Base-by-base conservation (phyloP, 2,888 invertebrate species). In the Dynastes tityus region DNA sequence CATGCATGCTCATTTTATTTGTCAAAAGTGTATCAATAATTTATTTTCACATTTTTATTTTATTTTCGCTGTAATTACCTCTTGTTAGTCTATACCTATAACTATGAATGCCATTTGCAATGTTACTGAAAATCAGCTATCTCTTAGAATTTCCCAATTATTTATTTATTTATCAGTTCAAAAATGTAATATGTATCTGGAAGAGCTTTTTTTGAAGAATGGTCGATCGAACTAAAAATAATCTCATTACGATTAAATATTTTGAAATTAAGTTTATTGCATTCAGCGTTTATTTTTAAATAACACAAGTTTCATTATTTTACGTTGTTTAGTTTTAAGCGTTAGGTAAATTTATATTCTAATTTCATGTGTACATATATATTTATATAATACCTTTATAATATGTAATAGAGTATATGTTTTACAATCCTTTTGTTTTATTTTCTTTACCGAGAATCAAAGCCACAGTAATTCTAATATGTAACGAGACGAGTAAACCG, bases 11-110 rank as follows among this genome's bases (percentile, higher is more conserved):
- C 63, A 77, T 71, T 11, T 27, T 76, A 37, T 51, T 45, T 53
- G 49, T 67, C 16, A 65, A 67, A 61, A 75, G 67, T 75, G 61
- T 75, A 70, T 37, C 61, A 27, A 76, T 78, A 75, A 78, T 78
- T 78, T 78, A 78, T 78, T 78, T 75, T 67, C 73, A 64, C 49
- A 22, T 78, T 71, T 73, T 63, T 78, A 29, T 45, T 45, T 45
- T 37, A 5, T 1, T 77, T n/a, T 78, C 71, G 64, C 27, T 0
- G 37, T 55, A 45, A 29, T 76, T 67, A 53, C 13, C 78, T 77
- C 51, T 64, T 71, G 51, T 61, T 53, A 53, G 53, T 53, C 53
- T 53, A 22, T 22, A n/a, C 1, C 53, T 53, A 16, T n/a, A 53
- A 68, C 11, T n/a, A 13, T 13, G 53, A 32, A 45, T 32, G 40